These are phyloP conservation scores for Podarcis raffonei DNA, from an alignment of 2,113 vertebrate species.

Conservation along the genomic window DNA sequence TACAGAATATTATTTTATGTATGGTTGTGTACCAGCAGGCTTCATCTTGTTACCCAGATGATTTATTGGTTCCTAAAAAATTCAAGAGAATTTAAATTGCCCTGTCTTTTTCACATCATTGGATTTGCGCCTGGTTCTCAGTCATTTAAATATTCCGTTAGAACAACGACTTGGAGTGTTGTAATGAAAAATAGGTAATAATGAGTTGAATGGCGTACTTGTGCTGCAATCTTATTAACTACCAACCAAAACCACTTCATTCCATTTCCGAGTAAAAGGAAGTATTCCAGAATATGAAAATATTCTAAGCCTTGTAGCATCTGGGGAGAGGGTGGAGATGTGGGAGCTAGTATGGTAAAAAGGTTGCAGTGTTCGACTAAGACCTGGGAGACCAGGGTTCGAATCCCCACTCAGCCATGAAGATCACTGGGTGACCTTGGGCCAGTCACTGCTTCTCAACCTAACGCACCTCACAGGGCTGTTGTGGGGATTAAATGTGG, in stretches of 20 bases:
- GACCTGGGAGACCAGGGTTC: no score
- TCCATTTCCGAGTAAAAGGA: background rate
- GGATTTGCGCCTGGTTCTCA: background rate
- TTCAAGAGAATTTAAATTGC: constrained; percentile 28
- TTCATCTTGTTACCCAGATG: background rate
- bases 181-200: constrained; percentile 14
- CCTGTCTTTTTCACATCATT: background rate
- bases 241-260: background rate
- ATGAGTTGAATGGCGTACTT: background rate
- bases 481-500: no score
- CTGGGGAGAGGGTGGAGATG: background rate
- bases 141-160: constrained; percentile 13
- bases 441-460: no score
- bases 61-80: constrained; percentile 1
- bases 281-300: background rate
- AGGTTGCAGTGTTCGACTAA: background rate
- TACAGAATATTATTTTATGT: background rate
- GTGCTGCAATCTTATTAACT: background rate
- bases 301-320: background rate
- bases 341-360: no score
- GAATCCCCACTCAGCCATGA: no score
- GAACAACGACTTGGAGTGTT: background rate
- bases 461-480: no score
- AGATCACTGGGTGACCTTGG: no score
- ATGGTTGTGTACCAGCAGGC: background rate